Evolutionary conservation across 2,888 invertebrate species (phyloP).

Genomic region (Cetonia aurata): DNA sequence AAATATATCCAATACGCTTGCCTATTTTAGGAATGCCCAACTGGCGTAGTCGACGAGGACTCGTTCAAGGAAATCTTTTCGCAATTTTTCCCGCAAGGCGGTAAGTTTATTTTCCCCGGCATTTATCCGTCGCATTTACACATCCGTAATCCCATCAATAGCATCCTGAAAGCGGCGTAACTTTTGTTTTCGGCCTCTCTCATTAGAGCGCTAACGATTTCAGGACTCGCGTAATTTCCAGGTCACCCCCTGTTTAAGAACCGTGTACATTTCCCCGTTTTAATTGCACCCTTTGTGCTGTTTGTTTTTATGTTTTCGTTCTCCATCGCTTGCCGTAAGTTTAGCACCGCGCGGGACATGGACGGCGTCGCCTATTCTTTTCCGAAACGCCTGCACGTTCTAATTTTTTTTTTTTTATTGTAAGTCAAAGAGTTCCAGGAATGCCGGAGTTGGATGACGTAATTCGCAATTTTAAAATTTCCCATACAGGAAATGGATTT

Average conservation of each 20-base stretch:
- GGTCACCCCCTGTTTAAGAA: slow-evolving; percentile 28
- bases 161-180: too few species aligned
- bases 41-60: slow-evolving; percentile 89
- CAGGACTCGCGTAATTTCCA: slow-evolving; percentile 13
- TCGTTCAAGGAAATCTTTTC: slow-evolving; percentile 90
- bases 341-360: neutral
- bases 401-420: too few species aligned
- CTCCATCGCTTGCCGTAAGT: neutral
- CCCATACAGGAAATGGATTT: too few species aligned
- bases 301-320: slow-evolving; percentile 15
- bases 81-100: slow-evolving; percentile 92
- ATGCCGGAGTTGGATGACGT: too few species aligned
- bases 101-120: slow-evolving; percentile 68
- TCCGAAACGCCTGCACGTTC: too few species aligned
- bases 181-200: slow-evolving; percentile 24
- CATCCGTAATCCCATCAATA: too few species aligned
- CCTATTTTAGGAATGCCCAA: slow-evolving; percentile 83
- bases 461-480: too few species aligned
- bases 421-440: too few species aligned
- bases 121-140: too few species aligned
- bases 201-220: slow-evolving; percentile 22
- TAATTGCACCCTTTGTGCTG: slow-evolving; percentile 31
- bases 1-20: too few species aligned
- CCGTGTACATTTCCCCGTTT: slow-evolving; percentile 6
- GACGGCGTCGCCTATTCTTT: too few species aligned